Evolutionary conservation across 2,888 invertebrate species (phyloP), one percentile per base, ranked within the genome.

Genomic region (Tuta absoluta): DNA sequence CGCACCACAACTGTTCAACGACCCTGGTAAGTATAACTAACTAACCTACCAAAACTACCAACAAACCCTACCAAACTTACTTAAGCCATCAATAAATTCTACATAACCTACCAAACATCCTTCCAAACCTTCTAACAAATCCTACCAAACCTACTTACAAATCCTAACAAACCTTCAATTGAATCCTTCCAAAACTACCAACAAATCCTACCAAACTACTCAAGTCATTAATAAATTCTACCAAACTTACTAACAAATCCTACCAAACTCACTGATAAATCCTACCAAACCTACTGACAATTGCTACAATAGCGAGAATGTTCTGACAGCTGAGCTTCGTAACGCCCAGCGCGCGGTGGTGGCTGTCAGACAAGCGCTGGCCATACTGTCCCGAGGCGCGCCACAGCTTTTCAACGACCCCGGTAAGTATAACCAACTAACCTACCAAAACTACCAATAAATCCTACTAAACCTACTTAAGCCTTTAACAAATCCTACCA

Each of bases 311-410:
- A n/a, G n/a, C n/a, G n/a, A n/a, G n/a, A n/a, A n/a, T n/a, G n/a
- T n/a, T 1, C 95, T 97, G 77, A 95, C 96, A n/a, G 95, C 95
- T 69, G 94, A 95, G 69, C 86, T 97, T 65, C 92, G 96, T n/a
- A 95, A 96, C 79, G 96, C 96, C 0, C 95, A 95, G 73, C 93
- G 94, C 60, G 94, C 95, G 0, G 92, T 95, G 11, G 92, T 93
- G 23, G 94, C 93, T 0, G 92, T 95, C 69, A 93, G 95, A 63
- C 95, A 95, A 38, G 95, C 95, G 77, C 91, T 97, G 73, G 95
- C 95, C 65, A 94, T 95, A 14, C 93, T 97, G 21, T 75, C 89
- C 0, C 74, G 89, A 0, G 88, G 89, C 14, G 91, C 92, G 68
- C 91, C 91, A 64, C 85, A 86, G 62, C 80, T 91, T 1, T 92